Base-by-base conservation (phyloP, 2,888 invertebrate species). In the Augochlorella aurata region DNA sequence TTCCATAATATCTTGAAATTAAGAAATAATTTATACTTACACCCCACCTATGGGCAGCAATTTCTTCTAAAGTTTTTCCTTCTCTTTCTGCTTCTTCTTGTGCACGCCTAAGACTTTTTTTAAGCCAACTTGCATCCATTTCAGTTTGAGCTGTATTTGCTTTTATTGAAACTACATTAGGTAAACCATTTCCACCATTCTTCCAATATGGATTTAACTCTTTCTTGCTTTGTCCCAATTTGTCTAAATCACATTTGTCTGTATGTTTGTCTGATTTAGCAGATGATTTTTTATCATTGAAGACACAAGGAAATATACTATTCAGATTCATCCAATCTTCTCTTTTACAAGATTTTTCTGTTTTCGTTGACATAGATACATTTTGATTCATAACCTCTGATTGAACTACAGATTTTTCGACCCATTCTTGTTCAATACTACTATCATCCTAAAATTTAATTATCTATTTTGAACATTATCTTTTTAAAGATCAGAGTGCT, bases 151-250 rank as follows among this genome's bases (percentile, higher is more conserved):
- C 63, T 1, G 38, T 54, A 54, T 54, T 49, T 68, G 49, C 91
- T 89, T 93, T 94, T 88, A 93, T 90, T 87, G 93, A 92, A 84
- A 94, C 93, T 12, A 77, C 77, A 71, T 87, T 78, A 0, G 98
- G 98, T 79, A 98, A 92, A 2, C 98, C 98, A 74, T 95, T 95
- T 0, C 98, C 98, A 66, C 98, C 98, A 93, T 96, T 95, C 94
- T 97, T 98, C 98, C 98, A 98, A 91, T 97, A 97, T 0, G 98
- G 98, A 95, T 99, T 99, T 74, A 98, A 94, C 94, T 99, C 98
- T 90, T 96, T 94, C 1, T 93, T 94, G 92, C 96, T 96, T 83
- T 96, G 96, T 0, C 96, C 95, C 21, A 97, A 97, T 94, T 95
- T 84, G 92, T 96, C 95, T 88, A 96, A 96, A 61, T 95, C 94